phyloP scores from a whole-genome alignment of 2,888 invertebrate genomes.

The Cheilosia scutellata region DNA sequence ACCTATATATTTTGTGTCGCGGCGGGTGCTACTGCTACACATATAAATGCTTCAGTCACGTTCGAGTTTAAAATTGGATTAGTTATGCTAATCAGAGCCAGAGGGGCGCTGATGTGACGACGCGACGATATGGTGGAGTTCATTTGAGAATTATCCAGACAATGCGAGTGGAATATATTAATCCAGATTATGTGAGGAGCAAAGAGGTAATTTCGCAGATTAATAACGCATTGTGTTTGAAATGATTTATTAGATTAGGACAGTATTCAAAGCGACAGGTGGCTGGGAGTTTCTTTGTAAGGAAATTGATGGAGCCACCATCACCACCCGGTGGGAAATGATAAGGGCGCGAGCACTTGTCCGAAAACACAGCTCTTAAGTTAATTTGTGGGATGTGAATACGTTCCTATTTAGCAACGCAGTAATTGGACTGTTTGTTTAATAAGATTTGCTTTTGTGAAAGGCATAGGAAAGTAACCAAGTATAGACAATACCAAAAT shows the following conservation, averaged over 20 bases:
- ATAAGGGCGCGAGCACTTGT: too few relatives aligned
- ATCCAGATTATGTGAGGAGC: slow-evolving; percentile 38
- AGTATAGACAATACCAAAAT: too few relatives aligned
- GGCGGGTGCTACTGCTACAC: neutral
- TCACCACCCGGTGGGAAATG: too few relatives aligned
- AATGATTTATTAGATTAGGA: slow-evolving; percentile 51
- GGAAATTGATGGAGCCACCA: too few relatives aligned
- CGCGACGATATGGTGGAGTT: slow-evolving; percentile 42
- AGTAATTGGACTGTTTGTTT: too few relatives aligned
- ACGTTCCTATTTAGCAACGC: too few relatives aligned
- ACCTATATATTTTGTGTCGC: neutral
- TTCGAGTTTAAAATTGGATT: slow-evolving; percentile 66
- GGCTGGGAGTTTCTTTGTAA: neutral
- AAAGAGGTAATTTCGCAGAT: slow-evolving; percentile 56
- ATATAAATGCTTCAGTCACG: slow-evolving; percentile 58
- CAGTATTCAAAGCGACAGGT: neutral
- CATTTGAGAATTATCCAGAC: slow-evolving; percentile 68
- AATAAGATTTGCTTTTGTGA: too few relatives aligned
- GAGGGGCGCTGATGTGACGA: slow-evolving; percentile 17
- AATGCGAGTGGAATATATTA: slow-evolving; percentile 71
- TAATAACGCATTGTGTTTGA: slow-evolving; percentile 53
- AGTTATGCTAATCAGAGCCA: slow-evolving; percentile 71
- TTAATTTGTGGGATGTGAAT: too few relatives aligned
- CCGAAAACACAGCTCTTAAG: too few relatives aligned
- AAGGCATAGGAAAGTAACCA: too few relatives aligned